phyloP scores from a whole-genome alignment of 30 jellyfish, hydroid and myxozoan species.

The Aurelia coerulea region DNA sequence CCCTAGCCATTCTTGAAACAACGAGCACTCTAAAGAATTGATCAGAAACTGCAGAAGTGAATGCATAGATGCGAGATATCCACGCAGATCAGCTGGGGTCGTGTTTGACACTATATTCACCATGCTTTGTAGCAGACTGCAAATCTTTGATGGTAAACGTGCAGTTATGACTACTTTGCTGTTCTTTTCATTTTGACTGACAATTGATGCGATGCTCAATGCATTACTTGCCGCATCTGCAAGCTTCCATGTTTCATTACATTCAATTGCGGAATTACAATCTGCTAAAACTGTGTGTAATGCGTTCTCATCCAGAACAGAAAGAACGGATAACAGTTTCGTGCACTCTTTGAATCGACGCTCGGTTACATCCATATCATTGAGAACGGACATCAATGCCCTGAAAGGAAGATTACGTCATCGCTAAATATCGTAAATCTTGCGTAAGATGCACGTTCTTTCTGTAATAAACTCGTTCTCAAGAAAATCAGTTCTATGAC shows the following conservation, averaged over 20 bases:
- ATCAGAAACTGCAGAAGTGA: conserved; percentile 3
- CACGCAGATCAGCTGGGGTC: conserved; percentile 6
- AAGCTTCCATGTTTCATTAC: neutral
- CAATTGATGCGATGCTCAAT: neutral
- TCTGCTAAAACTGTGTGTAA: neutral
- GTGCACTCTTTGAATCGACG: neutral
- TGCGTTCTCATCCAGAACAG: neutral
- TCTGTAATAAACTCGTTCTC: too few species aligned
- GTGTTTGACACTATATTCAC: conserved; percentile 18
- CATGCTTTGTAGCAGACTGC: neutral
- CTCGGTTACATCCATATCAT: conserved; percentile 3
- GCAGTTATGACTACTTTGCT: neutral
- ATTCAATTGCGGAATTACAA: neutral
- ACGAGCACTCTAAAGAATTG: neutral
- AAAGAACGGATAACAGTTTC: conserved; percentile 12
- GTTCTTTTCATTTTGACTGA: conserved; percentile 19
- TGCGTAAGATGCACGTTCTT: neutral
- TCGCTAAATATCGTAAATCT: neutral
- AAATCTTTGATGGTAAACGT: conserved; percentile 23
- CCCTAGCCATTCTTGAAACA: conserved; percentile 46
- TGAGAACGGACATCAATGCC: neutral
- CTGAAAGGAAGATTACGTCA: neutral
- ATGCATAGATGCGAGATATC: conserved; percentile 15
- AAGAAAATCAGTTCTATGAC: too few species aligned
- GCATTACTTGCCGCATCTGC: conserved; percentile 1